Evolutionary conservation across 1,140 invertebrate genomes (phyloP).

Genomic region (Nilaparvata lugens): DNA sequence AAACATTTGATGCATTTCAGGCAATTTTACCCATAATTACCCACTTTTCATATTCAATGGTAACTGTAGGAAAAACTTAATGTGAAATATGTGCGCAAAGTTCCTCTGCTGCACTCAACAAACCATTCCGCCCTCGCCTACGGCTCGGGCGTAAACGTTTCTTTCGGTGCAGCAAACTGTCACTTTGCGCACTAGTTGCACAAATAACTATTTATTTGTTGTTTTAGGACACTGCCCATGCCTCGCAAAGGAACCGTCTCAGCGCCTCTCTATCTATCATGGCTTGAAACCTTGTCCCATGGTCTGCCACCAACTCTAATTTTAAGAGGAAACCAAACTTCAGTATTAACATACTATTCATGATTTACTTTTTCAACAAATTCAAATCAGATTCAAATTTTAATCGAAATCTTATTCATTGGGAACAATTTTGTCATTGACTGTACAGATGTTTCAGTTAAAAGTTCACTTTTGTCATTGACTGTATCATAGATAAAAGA

Average conservation of each 20-base stretch:
- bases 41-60: neutral
- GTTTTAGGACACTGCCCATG: constrained; percentile 76
- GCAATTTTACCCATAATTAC: no score
- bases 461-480: no score
- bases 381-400: no score
- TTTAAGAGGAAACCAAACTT: constrained; percentile 89
- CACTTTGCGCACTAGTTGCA: neutral
- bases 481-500: no score
- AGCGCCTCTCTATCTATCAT: constrained; percentile 84
- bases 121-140: no score
- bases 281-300: constrained; percentile 83
- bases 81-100: neutral
- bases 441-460: no score
- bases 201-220: neutral
- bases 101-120: neutral
- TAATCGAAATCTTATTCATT: no score
- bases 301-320: constrained; percentile 88
- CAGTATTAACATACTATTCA: constrained; percentile 94
- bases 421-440: no score
- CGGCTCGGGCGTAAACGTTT: no score
- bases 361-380: constrained; percentile 35
- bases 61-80: neutral
- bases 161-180: no score
- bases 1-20: no score
- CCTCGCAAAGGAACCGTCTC: constrained; percentile 81